These are phyloP conservation scores for Pemphigus obesinymphae DNA, from an alignment of 1,140 invertebrate species.

Conservation along the genomic window DNA sequence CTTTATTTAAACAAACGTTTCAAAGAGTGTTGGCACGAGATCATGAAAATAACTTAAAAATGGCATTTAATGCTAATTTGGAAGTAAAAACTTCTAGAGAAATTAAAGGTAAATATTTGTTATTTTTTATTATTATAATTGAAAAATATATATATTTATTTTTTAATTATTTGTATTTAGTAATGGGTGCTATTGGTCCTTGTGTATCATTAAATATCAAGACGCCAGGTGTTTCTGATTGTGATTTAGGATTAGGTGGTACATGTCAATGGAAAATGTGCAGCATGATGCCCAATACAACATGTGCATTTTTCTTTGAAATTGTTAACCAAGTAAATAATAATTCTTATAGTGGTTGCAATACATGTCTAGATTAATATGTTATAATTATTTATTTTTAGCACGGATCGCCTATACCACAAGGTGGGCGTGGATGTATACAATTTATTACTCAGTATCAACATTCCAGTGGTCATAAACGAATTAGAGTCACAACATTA, in stretches of 20 bases:
- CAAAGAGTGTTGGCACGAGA: constrained; percentile 94
- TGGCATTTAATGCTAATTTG: constrained; percentile 95
- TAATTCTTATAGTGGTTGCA: too few relatives aligned
- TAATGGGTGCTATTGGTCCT: constrained; percentile 91
- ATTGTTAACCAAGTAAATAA: constrained; percentile 76
- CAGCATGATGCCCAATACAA: constrained; percentile 86
- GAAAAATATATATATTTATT: constrained; percentile 10
- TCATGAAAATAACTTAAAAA: constrained; percentile 86
- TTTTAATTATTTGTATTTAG: constrained; percentile 53
- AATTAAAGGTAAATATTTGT: constrained; percentile 62
- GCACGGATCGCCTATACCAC: constrained; percentile 89
- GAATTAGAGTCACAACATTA: constrained; percentile 93
- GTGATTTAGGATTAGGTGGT: constrained; percentile 93
- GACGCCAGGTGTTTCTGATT: constrained; percentile 85
- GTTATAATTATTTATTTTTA: constrained; percentile 51
- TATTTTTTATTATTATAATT: neutral
- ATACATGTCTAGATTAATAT: too few relatives aligned
- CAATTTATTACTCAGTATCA: constrained; percentile 99
- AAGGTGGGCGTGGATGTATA: constrained; percentile 91
- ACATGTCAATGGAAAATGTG: constrained; percentile 99
- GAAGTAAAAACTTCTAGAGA: constrained; percentile 92
- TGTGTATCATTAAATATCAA: constrained; percentile 92
- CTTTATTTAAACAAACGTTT: constrained; percentile 98
- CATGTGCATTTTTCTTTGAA: constrained; percentile 94
- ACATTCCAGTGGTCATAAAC: constrained; percentile 91